Evolutionary conservation across 1,140 invertebrate genomes (phyloP).

Genomic region (Drosophila trapezifrons): DNA sequence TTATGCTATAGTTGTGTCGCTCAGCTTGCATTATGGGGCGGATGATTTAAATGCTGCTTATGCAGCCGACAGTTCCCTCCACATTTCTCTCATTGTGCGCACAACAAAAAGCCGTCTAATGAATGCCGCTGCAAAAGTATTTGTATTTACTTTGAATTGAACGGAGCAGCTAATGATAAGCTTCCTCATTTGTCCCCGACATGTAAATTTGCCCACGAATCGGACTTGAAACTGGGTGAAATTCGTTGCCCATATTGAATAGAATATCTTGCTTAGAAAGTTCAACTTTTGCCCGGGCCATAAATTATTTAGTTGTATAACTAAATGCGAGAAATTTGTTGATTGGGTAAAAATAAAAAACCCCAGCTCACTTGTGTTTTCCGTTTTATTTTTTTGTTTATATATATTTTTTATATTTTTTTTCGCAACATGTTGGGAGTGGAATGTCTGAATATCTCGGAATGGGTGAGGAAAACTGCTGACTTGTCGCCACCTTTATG

Average conservation of each 20-base stretch:
- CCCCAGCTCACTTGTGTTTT: constrained; percentile 11
- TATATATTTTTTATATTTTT: constrained; percentile 12
- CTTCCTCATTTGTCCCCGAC: constrained; percentile 69
- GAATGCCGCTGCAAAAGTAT: constrained; percentile 58
- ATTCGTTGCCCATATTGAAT: constrained; percentile 54
- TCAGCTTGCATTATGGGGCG: constrained; percentile 39
- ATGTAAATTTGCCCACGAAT: constrained; percentile 60
- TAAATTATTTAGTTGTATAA: constrained; percentile 51
- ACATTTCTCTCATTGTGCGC: constrained; percentile 48
- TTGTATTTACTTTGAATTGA: constrained; percentile 61
- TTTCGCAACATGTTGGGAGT: constrained; percentile 32
- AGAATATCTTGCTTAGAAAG: constrained; percentile 51
- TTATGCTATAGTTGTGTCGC: constrained; percentile 42
- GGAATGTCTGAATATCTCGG: constrained; percentile 28
- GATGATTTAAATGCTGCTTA: constrained; percentile 68
- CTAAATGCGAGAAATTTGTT: constrained; percentile 43
- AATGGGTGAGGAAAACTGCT: constrained; percentile 42
- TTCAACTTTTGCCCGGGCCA: constrained; percentile 37
- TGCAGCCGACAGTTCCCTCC: constrained; percentile 37
- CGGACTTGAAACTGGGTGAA: constrained; percentile 55
- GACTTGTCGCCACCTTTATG: constrained; percentile 52
- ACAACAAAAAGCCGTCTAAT: constrained; percentile 58
- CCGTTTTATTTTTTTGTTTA: background rate
- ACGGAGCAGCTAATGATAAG: constrained; percentile 65
- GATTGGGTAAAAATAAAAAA: background rate